These are phyloP conservation scores for Meloe dianella DNA, from an alignment of 2,888 invertebrate species.

Conservation along the genomic window DNA sequence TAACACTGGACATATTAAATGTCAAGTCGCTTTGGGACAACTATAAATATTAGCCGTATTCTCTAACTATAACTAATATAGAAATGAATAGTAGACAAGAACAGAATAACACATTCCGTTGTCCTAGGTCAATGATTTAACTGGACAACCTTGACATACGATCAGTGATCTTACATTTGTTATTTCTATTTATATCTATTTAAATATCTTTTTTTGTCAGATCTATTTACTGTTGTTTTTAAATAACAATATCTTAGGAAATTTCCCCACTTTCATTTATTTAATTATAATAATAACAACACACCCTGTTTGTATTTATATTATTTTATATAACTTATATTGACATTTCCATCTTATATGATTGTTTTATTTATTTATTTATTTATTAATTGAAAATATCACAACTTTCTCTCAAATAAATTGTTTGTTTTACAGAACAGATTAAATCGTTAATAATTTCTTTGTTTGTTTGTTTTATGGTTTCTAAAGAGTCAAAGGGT, in stretches of 20 bases:
- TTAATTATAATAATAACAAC: neutral
- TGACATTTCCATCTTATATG: conserved; percentile 1
- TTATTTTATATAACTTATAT: neutral
- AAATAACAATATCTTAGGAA: neutral
- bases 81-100: too few species aligned
- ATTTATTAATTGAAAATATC: neutral
- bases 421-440: too few species aligned
- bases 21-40: neutral
- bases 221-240: conserved; percentile 10
- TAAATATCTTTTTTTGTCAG: neutral
- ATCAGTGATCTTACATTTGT: too few species aligned
- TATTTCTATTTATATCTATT: too few species aligned
- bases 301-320: neutral
- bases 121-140: conserved; percentile 25
- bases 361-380: neutral
- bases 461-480: too few species aligned
- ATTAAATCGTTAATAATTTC: too few species aligned
- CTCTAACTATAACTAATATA: too few species aligned
- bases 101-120: neutral
- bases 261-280: conserved; percentile 15
- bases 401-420: neutral
- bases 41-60: too few species aligned
- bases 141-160: conserved; percentile 33
- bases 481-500: neutral
- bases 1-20: too few species aligned